Conservation (phyloP, 2,113 vertebrate genomes). For the Rhea pennata region DNA sequence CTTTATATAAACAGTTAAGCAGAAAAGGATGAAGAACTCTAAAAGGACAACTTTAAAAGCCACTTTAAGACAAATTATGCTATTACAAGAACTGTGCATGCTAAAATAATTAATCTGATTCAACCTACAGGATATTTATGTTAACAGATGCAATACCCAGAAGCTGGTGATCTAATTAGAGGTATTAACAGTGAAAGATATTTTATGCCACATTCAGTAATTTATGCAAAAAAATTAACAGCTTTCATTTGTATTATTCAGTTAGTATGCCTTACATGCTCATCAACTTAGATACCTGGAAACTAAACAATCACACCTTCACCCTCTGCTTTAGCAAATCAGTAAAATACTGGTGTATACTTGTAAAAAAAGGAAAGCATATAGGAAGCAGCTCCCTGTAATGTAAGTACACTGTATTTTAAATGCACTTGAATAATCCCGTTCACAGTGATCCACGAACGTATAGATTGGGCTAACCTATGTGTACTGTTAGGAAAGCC, state of each 20-base stretch:
- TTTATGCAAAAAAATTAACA: constrained; percentile 48
- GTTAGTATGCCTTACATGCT: background rate
- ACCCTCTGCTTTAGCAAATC: background rate
- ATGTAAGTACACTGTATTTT: background rate
- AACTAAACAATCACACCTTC: background rate
- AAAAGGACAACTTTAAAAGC: background rate
- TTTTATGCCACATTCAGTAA: background rate
- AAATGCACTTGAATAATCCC: background rate
- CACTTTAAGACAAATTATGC: background rate
- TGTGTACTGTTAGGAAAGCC: background rate
- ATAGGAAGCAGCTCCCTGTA: background rate
- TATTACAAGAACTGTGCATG: background rate
- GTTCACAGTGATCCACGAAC: background rate
- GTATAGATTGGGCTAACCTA: background rate
- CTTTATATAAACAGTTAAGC: background rate
- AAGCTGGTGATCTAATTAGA: background rate
- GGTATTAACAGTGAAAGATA: background rate
- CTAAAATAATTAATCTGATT: background rate
- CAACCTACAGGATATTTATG: background rate
- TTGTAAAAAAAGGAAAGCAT: background rate
- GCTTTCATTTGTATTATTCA: constrained; percentile 14
- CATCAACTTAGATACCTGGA: background rate
- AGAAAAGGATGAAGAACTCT: background rate
- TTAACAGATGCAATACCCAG: background rate
- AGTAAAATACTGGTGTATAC: background rate